phyloP scores from a whole-genome alignment of 2,797 vertebrate species.

The Neomorphus geoffroyi region DNA sequence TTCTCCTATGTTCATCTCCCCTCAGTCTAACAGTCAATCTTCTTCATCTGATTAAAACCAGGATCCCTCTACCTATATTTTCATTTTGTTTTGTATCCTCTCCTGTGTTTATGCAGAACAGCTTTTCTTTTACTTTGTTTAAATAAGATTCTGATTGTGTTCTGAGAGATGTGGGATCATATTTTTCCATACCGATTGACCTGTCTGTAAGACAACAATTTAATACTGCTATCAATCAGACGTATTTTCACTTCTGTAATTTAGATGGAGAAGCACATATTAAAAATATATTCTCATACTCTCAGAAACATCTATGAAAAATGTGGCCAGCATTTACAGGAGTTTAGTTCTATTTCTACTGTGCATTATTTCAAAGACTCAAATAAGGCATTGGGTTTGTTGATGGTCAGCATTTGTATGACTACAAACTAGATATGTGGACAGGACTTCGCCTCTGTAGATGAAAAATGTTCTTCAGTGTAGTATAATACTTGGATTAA shows the following conservation, averaged over 20 bases:
- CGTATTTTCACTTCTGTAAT: neutral
- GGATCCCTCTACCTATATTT: neutral
- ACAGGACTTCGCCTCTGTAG: neutral
- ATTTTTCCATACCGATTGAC: neutral
- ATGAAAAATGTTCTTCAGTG: neutral
- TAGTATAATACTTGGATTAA: neutral
- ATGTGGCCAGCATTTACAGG: neutral
- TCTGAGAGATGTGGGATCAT: neutral
- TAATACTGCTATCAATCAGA: neutral
- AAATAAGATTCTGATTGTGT: neutral
- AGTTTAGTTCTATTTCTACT: neutral
- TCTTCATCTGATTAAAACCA: constrained; percentile 11
- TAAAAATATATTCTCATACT: neutral
- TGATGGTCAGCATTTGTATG: neutral
- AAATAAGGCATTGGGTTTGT: neutral
- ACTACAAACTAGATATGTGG: neutral
- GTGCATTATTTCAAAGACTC: neutral
- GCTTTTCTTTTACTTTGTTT: neutral
- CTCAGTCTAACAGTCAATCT: neutral
- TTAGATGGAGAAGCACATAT: neutral
- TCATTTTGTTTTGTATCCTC: neutral
- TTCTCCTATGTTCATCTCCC: neutral
- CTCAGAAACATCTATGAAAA: neutral
- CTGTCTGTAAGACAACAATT: neutral
- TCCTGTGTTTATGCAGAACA: neutral